Percentiles rank a stretch among this genome's conserved stretches.
Conservation (phyloP, 1,140 invertebrate genomes). For the Coenobita brevimanus region DNA sequence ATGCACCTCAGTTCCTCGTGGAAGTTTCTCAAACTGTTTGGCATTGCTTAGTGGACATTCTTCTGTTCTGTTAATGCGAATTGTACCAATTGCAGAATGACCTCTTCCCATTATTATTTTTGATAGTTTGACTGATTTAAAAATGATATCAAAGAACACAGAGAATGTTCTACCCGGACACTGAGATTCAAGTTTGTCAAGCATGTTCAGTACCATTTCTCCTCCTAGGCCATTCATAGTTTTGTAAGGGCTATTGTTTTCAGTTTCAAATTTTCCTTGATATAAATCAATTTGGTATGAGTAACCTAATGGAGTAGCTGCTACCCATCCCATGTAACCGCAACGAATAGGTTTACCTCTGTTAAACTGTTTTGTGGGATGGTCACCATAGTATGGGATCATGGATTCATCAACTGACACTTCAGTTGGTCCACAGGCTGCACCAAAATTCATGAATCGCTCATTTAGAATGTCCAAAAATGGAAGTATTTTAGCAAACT, state of each 20-base stretch:
- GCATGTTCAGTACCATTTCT: conserved; percentile 15
- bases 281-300: conserved; percentile 10
- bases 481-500: conserved; percentile 19
- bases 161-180: conserved; percentile 25
- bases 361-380: conserved; percentile 27
- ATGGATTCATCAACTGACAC: conserved; percentile 20
- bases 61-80: conserved; percentile 31
- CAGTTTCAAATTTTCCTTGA: background rate
- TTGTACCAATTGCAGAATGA: conserved; percentile 24
- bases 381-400: conserved; percentile 9
- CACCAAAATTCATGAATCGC: background rate
- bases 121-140: conserved; percentile 33
- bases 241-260: background rate
- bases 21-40: conserved; percentile 27
- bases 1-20: conserved; percentile 13
- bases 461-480: conserved; percentile 27
- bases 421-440: background rate
- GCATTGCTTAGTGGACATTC: conserved; percentile 33
- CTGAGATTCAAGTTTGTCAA: conserved; percentile 11
- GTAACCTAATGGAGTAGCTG: conserved; percentile 9
- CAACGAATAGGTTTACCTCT: conserved; percentile 13
- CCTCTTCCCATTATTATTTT: background rate
- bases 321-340: conserved; percentile 13
- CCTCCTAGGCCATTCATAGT: conserved; percentile 15
- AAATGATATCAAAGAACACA: conserved; percentile 37